phyloP scores from a whole-genome alignment of 1,140 invertebrate genomes.

The Hyles euphorbiae region DNA sequence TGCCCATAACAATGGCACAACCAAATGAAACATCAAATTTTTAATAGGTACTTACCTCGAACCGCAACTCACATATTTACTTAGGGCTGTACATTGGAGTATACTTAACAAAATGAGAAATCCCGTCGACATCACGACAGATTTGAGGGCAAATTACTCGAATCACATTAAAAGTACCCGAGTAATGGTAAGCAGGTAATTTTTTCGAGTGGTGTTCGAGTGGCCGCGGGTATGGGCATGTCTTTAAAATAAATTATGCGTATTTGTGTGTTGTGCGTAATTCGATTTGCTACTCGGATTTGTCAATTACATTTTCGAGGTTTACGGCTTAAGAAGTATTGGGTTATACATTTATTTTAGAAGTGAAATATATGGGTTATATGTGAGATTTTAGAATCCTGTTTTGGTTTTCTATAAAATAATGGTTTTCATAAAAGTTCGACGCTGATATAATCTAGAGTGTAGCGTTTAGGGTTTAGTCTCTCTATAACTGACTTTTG shows the following conservation, averaged over 20 bases:
- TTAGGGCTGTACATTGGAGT: background rate
- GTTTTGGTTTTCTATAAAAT: too few species aligned
- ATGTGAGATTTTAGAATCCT: too few species aligned
- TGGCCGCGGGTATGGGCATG: slow-evolving; percentile 4
- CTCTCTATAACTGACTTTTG: too few species aligned
- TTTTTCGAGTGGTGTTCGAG: slow-evolving; percentile 26
- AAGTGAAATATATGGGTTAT: too few species aligned
- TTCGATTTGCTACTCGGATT: slow-evolving; percentile 26
- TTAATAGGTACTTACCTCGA: background rate
- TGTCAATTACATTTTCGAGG: slow-evolving; percentile 3
- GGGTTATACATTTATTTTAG: too few species aligned
- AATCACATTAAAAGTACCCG: slow-evolving; percentile 15
- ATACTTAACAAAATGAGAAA: slow-evolving; percentile 10
- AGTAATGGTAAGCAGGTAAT: slow-evolving; percentile 22
- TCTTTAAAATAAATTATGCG: slow-evolving; percentile 12
- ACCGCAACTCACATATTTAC: slow-evolving; percentile 1
- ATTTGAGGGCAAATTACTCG: slow-evolving; percentile 15
- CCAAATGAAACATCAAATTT: background rate
- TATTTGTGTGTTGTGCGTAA: slow-evolving; percentile 20
- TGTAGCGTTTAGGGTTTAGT: too few species aligned
- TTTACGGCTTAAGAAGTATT: too few species aligned
- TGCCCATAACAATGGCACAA: too few species aligned
- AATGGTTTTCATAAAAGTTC: too few species aligned
- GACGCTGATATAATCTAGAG: too few species aligned
- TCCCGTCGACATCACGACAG: slow-evolving; percentile 4